Evolutionary conservation across 2,113 vertebrate species (phyloP), one percentile per base, ranked within the genome.

Genomic region (Nothocercus julius): DNA sequence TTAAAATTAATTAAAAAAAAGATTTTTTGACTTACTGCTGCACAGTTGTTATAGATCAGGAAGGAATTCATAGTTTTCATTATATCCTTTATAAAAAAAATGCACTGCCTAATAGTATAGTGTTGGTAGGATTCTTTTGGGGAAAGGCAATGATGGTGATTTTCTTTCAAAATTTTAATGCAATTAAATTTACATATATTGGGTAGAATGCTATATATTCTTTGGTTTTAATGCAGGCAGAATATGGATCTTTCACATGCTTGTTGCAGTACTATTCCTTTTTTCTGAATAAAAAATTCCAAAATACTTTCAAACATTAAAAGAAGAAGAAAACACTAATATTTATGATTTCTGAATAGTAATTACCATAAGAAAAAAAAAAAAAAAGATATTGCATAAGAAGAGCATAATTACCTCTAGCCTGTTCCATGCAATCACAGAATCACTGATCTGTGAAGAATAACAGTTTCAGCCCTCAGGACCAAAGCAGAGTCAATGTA

Each of bases 101-200:
- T 49, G 40, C 1, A 19, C 4, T 77, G n/a, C 7, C 1, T 82
- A 42, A 45, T 68, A 2, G 4, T 47, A 73, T 62, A 45, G 9
- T 19, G 30, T 36, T 18, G 24, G 13, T 67, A 3, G 9, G 2
- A 32, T 80, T 51, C 6, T 49, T 92, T 77, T 66, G 34, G 25
- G 47, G 5, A 80, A 40, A 4, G 5, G 15, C 1, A 69, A 56
- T 12, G 76, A 19, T 2, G 0, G 1, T 34, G 11, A 28, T 9
- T 53, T 17, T 27, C 85, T 72, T 59, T 51, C 2, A 44, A 62
- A n/a, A 32, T 1, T 69, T 19, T n/a, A 67, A 17, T 75, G 6
- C 13, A 42, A 2, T n/a, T 40, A 69, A 51, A 53, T 42, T 59
- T 54, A 63, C 54, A 77, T 56, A 67, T 76, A 32, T 47, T 1